Conservation (phyloP, 2,113 vertebrate genomes). For the Octodon degus region DNA sequence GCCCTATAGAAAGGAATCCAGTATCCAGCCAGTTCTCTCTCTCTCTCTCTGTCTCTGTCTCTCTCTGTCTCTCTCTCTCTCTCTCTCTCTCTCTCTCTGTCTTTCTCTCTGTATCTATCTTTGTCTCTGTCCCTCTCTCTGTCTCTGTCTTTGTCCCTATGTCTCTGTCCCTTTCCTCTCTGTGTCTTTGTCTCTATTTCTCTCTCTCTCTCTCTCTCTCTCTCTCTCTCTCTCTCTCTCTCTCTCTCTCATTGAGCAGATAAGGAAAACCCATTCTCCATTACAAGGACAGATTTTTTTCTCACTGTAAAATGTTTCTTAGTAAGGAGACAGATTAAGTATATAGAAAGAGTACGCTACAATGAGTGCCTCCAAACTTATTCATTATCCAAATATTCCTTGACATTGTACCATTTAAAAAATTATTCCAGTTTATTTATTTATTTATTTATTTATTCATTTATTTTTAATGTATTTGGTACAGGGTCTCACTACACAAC, state of each 20-base stretch:
- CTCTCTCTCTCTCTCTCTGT: accelerated
- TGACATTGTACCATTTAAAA: background rate
- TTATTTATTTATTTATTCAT: no score
- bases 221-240: background rate
- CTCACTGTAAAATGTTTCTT: background rate
- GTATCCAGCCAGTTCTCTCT: background rate
- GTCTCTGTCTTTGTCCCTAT: no score
- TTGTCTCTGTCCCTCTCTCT: no score
- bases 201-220: background rate
- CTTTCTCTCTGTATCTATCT: background rate
- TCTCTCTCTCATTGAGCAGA: background rate
- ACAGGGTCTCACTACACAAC: no score
- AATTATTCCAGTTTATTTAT: background rate
- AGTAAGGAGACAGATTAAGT: background rate
- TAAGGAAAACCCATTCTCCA: background rate
- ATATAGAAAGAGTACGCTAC: background rate
- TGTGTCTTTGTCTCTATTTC: no score
- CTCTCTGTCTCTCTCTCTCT: accelerated
- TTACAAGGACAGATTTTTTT: background rate
- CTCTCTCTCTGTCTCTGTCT: background rate
- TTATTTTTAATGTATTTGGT: no score
- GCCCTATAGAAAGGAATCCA: background rate
- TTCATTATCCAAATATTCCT: background rate
- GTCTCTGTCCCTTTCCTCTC: no score
- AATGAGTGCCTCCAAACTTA: background rate